A percentile compares a stretch with the other conserved stretches of the same genome.
Evolutionary conservation across 2,113 vertebrate genomes (phyloP).

Genomic region (chimpanzee (Pan troglodytes)): NHGRI_mPanTro3-v2.1_pri NC_072407.2:91493001-91493500

Average conservation of each 20-base stretch:
- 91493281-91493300: neutral
- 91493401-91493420: neutral
- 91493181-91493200: neutral
- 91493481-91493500: neutral
- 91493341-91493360: neutral
- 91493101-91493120: neutral
- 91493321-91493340: neutral
- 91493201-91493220: neutral
- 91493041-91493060: neutral
- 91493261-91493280: neutral
- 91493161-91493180: neutral
- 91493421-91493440: neutral
- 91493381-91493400: neutral
- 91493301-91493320: neutral
- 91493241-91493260: neutral
- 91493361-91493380: neutral
- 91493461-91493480: neutral
- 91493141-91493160: neutral
- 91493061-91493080: neutral
- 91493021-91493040: neutral
- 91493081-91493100: neutral
- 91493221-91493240: neutral
- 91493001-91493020: neutral
- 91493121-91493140: neutral
- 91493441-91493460: neutral